Evolutionary conservation across 1,140 invertebrate genomes (phyloP), one percentile per base, ranked within the genome.

Genomic region (Listronotus bonariensis): DNA sequence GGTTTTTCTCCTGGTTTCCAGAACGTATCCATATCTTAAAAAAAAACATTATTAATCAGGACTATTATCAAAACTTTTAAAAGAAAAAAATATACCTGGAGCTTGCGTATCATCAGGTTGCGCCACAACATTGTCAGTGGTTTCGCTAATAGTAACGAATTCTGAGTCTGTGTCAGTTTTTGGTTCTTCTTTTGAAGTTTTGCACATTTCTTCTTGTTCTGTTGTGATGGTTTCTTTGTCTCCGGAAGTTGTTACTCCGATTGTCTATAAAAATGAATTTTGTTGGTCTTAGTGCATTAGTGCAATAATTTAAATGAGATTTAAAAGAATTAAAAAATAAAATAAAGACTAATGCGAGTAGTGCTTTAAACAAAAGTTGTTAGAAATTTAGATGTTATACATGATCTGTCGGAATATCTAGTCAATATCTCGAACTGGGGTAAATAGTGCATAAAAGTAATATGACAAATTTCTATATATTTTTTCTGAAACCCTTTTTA

Each of bases 191-290:
- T 59, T 7, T 11, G 54, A 8, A 14, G 14, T 41, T 59, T 53
- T 53, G 14, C 48, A 14, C 55, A 42, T 59, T 32, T 34, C 36
- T 57, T 43, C 53, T 4, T 63, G 14, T 36, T 26, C 43, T 59
- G 58, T 58, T 34, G 68, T 69, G 31, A 49, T 59, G 32, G 65
- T 59, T 68, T 70, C 67, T 54, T 54, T 56, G 53, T 61, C 57
- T 43, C 41, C 49, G 32, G 68, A 61, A 51, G 66, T 68, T 57
- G 69, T 52, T 48, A 68, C 45, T 52, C 60, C 65, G 51, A 70
- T 38, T 20, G 62, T 55, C 45, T 65, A 54, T 1, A 42, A 26
- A 26, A 26, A 26, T n/a, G n/a, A n/a, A n/a, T n/a, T n/a, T n/a
- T n/a, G n/a, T n/a, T n/a, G n/a, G n/a, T n/a, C n/a, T n/a, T n/a